Evolutionary conservation across 37 sponge, comb jelly and placozoan species (phyloP).

Genomic region (Geodia barretti): DNA sequence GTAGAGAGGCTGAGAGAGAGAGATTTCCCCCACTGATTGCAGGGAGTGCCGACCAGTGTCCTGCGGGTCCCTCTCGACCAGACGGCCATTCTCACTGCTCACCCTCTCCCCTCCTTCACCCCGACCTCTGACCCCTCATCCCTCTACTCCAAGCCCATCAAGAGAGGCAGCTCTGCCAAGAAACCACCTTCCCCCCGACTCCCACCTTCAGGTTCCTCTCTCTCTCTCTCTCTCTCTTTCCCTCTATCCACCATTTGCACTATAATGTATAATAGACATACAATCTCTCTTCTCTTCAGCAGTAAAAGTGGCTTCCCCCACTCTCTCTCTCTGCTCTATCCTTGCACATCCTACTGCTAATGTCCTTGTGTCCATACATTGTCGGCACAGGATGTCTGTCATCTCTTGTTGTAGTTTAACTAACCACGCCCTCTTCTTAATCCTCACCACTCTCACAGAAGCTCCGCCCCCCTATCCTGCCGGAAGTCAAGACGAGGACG

Average conservation of each 20-base stretch:
- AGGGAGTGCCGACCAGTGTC: conserved; percentile 47
- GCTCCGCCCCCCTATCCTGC: not conserved
- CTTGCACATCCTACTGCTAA: too few species aligned
- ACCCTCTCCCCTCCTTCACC: conserved; percentile 1
- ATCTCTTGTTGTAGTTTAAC: too few species aligned
- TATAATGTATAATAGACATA: not conserved
- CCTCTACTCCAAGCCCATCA: not conserved
- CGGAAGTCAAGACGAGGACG: too few species aligned
- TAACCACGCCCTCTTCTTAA: not conserved
- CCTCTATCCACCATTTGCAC: not conserved
- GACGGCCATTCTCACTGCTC: conserved; percentile 10
- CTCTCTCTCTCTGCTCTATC: too few species aligned
- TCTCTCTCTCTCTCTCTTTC: not conserved
- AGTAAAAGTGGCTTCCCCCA: too few species aligned
- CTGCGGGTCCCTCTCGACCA: conserved; percentile 52
- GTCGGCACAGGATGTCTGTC: too few species aligned
- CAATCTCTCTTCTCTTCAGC: too few species aligned
- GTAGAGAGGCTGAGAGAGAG: not conserved
- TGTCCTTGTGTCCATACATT: too few species aligned
- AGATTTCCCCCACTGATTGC: not conserved
- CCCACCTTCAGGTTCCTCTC: not conserved
- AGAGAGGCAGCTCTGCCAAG: not conserved
- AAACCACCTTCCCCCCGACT: too few species aligned
- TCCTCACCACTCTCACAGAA: not conserved
- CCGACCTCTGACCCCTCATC: not conserved